Evolutionary conservation across 2,113 vertebrate genomes (phyloP).

Genomic region (Podiceps cristatus): DNA sequence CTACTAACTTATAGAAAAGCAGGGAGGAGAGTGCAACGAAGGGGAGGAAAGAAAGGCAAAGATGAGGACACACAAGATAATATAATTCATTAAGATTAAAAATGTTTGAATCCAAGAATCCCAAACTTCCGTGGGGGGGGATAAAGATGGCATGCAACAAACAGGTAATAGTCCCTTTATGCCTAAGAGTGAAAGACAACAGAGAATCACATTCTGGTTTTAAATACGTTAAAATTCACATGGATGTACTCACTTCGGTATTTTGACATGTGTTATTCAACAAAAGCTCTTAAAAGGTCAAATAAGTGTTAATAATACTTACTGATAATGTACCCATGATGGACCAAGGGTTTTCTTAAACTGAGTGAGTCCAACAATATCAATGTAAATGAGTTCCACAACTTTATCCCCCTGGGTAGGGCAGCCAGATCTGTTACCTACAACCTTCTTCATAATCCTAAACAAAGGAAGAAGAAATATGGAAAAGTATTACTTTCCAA

Average conservation of each 20-base stretch:
- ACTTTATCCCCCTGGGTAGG: slow-evolving; percentile 95
- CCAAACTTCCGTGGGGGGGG: neutral
- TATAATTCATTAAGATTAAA: neutral
- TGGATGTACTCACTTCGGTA: neutral
- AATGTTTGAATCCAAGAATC: neutral
- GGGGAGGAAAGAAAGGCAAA: neutral
- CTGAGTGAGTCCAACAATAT: slow-evolving; percentile 96
- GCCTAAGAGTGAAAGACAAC: neutral
- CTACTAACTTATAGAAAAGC: neutral
- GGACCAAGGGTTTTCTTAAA: slow-evolving; percentile 99
- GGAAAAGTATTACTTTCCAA: neutral
- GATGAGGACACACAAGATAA: neutral
- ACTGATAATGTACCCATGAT: slow-evolving; percentile 99
- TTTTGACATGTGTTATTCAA: neutral
- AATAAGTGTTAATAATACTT: slow-evolving; percentile 71
- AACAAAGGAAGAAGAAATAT: neutral
- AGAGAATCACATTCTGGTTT: neutral
- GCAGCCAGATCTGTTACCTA: slow-evolving; percentile 97
- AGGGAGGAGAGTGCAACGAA: neutral
- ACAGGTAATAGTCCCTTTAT: neutral
- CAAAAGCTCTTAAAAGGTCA: neutral
- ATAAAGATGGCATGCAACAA: neutral
- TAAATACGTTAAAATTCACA: neutral
- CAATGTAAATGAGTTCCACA: slow-evolving; percentile 98
- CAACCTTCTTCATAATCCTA: slow-evolving; percentile 98